Evolutionary conservation across 2,113 vertebrate species (phyloP).

Genomic region (Stegastes partitus): DNA sequence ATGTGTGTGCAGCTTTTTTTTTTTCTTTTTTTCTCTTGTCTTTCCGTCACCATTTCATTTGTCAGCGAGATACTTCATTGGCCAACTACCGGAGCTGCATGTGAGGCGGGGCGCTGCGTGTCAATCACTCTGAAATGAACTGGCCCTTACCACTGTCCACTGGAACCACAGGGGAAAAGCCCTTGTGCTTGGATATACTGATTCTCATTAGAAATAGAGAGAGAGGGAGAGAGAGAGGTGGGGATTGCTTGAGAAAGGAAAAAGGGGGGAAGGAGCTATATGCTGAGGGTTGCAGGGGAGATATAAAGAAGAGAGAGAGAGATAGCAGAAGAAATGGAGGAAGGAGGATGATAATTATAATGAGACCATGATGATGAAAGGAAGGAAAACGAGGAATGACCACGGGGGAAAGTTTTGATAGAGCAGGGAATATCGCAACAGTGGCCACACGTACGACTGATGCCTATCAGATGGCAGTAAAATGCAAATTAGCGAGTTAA

Average conservation of each 20-base stretch:
- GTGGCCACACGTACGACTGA: conserved; percentile 32
- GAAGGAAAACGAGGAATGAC: conserved; percentile 44
- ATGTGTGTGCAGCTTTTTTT: background rate
- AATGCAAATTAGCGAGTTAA: conserved; percentile 50
- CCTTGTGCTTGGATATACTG: background rate
- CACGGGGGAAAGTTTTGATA: conserved; percentile 50
- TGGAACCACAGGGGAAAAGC: conserved; percentile 14
- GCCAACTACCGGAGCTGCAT: conserved; percentile 4
- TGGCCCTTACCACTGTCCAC: conserved; percentile 9
- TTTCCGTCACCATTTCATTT: conserved; percentile 38
- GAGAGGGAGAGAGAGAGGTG: background rate
- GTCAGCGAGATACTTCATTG: conserved; percentile 42
- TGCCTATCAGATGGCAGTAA: conserved; percentile 42
- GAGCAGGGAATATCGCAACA: conserved; percentile 26
- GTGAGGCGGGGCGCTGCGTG: background rate
- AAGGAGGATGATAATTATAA: conserved; percentile 53
- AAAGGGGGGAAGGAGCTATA: background rate
- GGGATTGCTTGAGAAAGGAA: conserved; percentile 14
- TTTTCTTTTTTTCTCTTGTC: conserved; percentile 6
- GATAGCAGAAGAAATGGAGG: conserved; percentile 28
- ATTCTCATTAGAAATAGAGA: conserved; percentile 34
- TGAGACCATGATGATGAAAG: conserved; percentile 54
- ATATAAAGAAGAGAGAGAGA: conserved; percentile 14
- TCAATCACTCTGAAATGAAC: conserved; percentile 46
- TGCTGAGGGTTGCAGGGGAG: background rate